Conservation (phyloP, 2,797 vertebrate species). For the Pseudochaenichthys georgianus region DNA sequence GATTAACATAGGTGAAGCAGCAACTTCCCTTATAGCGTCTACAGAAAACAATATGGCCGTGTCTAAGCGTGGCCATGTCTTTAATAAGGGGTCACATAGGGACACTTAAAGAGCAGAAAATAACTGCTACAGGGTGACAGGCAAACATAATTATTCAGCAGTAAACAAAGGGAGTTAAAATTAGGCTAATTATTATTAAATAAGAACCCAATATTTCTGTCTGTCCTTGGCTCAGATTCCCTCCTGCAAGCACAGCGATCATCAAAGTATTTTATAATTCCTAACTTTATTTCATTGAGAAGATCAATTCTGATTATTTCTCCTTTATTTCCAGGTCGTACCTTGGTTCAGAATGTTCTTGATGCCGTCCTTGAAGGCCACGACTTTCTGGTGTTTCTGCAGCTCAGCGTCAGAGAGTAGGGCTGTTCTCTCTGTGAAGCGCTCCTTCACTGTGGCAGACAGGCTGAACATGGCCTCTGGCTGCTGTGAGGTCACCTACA, state of each 20-base stretch:
- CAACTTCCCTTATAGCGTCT: background rate
- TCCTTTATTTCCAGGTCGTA: constrained; percentile 25
- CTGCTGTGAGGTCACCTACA: constrained; percentile 73
- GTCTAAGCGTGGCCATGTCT: constrained; percentile 1
- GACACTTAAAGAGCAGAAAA: constrained; percentile 38
- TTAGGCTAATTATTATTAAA: constrained; percentile 24
- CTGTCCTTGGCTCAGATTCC: constrained; percentile 4
- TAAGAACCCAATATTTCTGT: background rate
- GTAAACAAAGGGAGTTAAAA: constrained; percentile 23
- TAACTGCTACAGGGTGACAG: constrained; percentile 20
- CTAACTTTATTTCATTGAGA: background rate
- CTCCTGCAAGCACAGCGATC: constrained; percentile 10
- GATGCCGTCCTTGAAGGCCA: constrained; percentile 79
- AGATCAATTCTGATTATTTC: background rate
- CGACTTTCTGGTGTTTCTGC: constrained; percentile 80
- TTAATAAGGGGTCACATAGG: constrained; percentile 26
- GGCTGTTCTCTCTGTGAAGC: constrained; percentile 59
- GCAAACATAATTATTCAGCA: constrained; percentile 29
- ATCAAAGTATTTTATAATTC: background rate
- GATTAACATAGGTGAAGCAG: background rate
- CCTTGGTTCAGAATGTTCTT: constrained; percentile 57
- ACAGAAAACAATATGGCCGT: constrained; percentile 1
- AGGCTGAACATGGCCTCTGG: constrained; percentile 81
- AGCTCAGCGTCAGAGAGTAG: constrained; percentile 75
- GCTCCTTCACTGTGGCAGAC: constrained; percentile 75